Base-by-base conservation (phyloP, 1,140 invertebrate species). In the Halesus radiatus region DNA sequence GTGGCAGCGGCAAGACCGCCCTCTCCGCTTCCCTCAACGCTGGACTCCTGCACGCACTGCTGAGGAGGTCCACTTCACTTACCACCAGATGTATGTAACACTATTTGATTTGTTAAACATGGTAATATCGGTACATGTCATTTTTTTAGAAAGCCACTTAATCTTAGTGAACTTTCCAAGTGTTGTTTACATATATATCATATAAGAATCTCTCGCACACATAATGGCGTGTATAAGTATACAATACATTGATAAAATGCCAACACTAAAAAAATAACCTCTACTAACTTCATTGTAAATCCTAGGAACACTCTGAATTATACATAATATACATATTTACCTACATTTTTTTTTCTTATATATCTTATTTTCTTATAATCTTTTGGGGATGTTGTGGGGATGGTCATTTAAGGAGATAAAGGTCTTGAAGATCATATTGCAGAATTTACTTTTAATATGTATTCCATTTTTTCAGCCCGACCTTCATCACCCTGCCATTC, bases 1-100 rank as follows among this genome's bases (percentile, higher is more conserved):
- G 93, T 58, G 94, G 93, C 1, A 92, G 93, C 8, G 96, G 96
- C 3, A 97, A 97, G 88, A 92, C 94, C 13, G 91, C 93, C 1
- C 87, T 97, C 15, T 90, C 95, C 13, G 94, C 94, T 82, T 93
- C 93, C 1, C 86, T 97, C 20, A 94, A 94, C 85, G 91, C 93
- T 76, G 92, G 93, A 1, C 91, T 94, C 79, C 93, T 94, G 84
- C 91, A 90, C 82, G 91, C 92, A 20, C 90, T 94, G 76, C 94
- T 94, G 83, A 85, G 91, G 78, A 85, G 93, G 78, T 91, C 90
- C 3, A 90, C 88, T 76, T 88, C 87, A 0, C 60, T 87, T 0
- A 87, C 86, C 60, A 86, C 86, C 75, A 88, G 88, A 87, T 88
- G 88, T 88, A 85, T 83, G 84, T 84, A 26, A 62, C 32, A 73